Percentiles rank a stretch among this genome's conserved stretches.
phyloP scores from a whole-genome alignment of 2,113 vertebrate genomes.

The Hoplias malabaricus region DNA sequence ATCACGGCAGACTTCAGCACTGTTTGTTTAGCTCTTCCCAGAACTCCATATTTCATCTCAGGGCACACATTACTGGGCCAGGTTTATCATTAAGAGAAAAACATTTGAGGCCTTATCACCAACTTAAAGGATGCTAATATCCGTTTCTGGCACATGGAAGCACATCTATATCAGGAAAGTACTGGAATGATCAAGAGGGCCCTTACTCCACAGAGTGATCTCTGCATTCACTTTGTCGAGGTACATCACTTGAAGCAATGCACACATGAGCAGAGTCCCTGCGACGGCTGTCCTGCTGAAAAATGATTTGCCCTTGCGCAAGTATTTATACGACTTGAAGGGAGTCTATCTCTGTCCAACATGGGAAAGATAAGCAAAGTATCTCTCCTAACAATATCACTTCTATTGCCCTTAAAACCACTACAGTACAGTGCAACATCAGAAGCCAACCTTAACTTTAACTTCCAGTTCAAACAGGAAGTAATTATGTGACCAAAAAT shows the following conservation, averaged over 20 bases:
- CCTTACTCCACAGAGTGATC: neutral
- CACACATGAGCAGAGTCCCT: neutral
- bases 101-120: conserved; percentile 32
- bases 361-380: neutral
- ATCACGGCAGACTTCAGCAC: conserved; percentile 49
- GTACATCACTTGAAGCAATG: neutral
- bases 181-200: neutral
- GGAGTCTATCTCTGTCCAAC: neutral
- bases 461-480: no score
- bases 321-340: neutral
- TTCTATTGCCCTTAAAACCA: no score
- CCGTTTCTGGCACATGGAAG: neutral
- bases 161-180: neutral
- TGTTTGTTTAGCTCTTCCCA: conserved; percentile 56
- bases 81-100: conserved; percentile 51
- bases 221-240: neutral
- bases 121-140: conserved; percentile 33
- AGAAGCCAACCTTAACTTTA: no score
- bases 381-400: neutral
- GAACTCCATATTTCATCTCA: conserved; percentile 57
- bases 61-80: conserved; percentile 35
- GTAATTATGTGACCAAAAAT: no score
- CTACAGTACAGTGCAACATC: no score
- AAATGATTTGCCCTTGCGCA: neutral
- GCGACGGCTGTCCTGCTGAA: neutral